Evolutionary conservation across 1,140 invertebrate species (phyloP).

Genomic region (Calliphora vicina): DNA sequence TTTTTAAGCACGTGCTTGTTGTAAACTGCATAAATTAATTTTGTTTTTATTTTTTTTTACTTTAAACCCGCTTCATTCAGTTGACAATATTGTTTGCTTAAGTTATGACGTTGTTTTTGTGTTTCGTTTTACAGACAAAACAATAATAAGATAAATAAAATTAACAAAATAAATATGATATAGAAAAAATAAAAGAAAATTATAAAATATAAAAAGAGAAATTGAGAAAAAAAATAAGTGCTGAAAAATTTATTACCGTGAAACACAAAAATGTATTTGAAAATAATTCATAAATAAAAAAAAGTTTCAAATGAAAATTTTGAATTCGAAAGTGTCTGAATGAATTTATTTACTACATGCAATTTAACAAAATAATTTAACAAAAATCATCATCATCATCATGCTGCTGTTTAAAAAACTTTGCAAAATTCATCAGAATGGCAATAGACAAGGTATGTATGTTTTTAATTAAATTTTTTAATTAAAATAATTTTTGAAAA

Average conservation of each 20-base stretch:
- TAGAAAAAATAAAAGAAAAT: background rate
- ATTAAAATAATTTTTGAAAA: no score
- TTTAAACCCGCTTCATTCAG: background rate
- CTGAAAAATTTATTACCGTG: background rate
- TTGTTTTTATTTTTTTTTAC: background rate
- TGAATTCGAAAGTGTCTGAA: background rate
- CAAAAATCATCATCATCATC: background rate
- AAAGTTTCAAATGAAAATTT: background rate
- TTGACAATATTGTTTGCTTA: background rate
- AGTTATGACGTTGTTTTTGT: constrained; percentile 6
- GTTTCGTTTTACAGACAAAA: background rate
- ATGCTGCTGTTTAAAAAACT: constrained; percentile 19
- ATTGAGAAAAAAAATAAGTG: background rate
- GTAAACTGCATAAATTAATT: background rate
- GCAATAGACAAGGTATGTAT: background rate
- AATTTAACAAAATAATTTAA: background rate
- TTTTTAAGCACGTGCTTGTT: background rate
- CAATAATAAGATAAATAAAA: background rate
- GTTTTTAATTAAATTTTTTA: no score
- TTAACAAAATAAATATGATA: background rate
- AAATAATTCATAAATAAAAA: background rate
- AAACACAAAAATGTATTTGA: background rate
- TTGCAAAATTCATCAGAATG: constrained; percentile 13
- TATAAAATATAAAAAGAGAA: background rate
- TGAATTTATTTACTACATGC: background rate